Base-by-base conservation (phyloP, 2,113 vertebrate species). In the Tor tambroides region DNA sequence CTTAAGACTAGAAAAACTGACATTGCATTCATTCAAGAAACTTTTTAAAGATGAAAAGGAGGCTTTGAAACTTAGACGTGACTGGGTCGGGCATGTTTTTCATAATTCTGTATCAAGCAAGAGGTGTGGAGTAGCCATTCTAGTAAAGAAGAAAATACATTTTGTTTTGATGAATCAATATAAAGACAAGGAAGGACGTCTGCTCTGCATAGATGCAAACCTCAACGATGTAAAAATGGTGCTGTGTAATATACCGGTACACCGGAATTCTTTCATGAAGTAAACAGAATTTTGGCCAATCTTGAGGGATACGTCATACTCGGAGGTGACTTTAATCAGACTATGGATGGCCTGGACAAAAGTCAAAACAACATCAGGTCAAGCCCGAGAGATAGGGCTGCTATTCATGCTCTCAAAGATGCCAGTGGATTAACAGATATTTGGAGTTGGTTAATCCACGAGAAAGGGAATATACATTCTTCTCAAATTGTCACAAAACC, bases 381-480 rank as follows among this genome's bases (percentile, higher is more conserved):
- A 80, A 41, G 6, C 17, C 54, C 51, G 8, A 80, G 12, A 35
- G 78, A 80, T 38, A 61, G 54, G 19, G 17, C 77, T 17, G 32
- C 78, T 23, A 59, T 59, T 41, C 54, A 80, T 17, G 35, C 32
- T 30, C 56, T 80, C 0, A 80, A 61, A 10, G 56, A 80, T 21
- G 56, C 43, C 54, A 80, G 63, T 38, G 56, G 56, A 56, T 26
- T 80, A n/a, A 80, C 19, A 14, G 79, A 80, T 35, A 56, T 80
- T 19, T 80, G 77, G 77, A 51, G 46, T 2, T 80, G 32, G 78
- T 80, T 59, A 63, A 80, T 14, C 78, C 56, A 38, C 4, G 30
- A 80, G 56, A 80, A 23, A 5, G 56, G 19, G 32, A 41, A 35
- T 61, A 26, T 2, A 35, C 56, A 41, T 61, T 80, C 54, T 28